A percentile compares a stretch with the other conserved stretches of the same genome.
phyloP scores from a whole-genome alignment of 2,113 vertebrate genomes.

The Melanerpes formicivorus region DNA sequence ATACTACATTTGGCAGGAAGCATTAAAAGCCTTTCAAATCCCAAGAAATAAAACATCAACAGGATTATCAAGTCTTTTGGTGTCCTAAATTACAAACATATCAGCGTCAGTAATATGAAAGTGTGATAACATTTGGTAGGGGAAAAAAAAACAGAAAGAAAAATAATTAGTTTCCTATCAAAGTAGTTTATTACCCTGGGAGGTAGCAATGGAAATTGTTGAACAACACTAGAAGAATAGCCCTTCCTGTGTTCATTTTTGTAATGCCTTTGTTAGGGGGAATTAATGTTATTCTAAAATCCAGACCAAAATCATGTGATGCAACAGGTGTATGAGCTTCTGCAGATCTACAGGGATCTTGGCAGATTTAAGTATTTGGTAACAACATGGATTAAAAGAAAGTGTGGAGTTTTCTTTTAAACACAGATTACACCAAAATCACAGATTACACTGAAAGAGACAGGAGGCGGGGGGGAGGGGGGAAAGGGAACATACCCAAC shows the following conservation, averaged over 20 bases:
- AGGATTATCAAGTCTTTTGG: background rate
- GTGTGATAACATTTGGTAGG: background rate
- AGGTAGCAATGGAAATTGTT: background rate
- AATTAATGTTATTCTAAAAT: background rate
- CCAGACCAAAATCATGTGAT: background rate
- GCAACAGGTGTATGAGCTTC: background rate
- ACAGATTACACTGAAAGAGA: too few relatives aligned
- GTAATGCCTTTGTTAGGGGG: background rate
- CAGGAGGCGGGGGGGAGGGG: too few relatives aligned
- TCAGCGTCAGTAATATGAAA: background rate
- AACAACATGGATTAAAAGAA: background rate
- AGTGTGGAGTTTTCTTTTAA: background rate
- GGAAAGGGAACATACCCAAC: too few relatives aligned
- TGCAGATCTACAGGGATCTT: background rate
- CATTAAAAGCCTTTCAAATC: background rate
- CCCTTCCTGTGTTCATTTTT: background rate
- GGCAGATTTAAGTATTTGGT: background rate
- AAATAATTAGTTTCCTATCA: conserved; percentile 2
- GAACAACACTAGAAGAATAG: background rate
- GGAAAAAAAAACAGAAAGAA: background rate
- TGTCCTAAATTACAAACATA: conserved; percentile 6
- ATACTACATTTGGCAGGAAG: background rate
- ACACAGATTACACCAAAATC: background rate
- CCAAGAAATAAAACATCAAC: background rate
- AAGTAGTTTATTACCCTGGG: background rate